Percentiles rank a stretch among this genome's conserved stretches.
phyloP scores from a whole-genome alignment of 2,797 vertebrate genomes.

The Pseudotriccus pelzelni region DNA sequence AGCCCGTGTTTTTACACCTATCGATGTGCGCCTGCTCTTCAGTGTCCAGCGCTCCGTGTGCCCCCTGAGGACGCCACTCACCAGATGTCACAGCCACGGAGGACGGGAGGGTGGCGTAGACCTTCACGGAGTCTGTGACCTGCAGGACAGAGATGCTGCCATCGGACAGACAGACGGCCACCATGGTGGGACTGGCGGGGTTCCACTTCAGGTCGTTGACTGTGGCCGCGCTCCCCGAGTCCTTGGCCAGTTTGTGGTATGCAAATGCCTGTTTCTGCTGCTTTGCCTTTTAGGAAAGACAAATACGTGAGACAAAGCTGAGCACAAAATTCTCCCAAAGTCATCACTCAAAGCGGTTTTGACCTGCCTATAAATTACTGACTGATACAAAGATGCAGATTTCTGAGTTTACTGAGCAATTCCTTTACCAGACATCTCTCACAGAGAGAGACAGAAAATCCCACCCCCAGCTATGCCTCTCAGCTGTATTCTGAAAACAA shows the following conservation, averaged over 20 bases:
- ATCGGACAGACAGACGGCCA: constrained; percentile 87
- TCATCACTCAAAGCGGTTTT: background rate
- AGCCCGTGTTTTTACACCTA: background rate
- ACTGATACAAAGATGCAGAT: background rate
- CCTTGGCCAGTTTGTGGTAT: constrained; percentile 78
- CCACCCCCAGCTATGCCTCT: background rate
- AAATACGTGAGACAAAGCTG: background rate
- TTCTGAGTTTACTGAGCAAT: background rate
- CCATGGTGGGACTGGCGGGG: constrained; percentile 78
- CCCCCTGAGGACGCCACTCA: constrained; percentile 69
- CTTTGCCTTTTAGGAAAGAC: constrained; percentile 74
- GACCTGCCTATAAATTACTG: background rate
- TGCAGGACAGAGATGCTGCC: constrained; percentile 91
- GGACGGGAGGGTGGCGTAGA: constrained; percentile 82
- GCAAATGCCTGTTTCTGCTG: constrained; percentile 87
- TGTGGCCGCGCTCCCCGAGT: constrained; percentile 37
- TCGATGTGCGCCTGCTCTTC: accelerated
- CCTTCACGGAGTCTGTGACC: constrained; percentile 80
- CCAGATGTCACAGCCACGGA: constrained; percentile 87
- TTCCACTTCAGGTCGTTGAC: constrained; percentile 96
- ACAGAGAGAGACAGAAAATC: background rate
- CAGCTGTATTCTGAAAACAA: background rate
- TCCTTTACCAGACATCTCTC: background rate
- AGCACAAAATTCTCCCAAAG: background rate
- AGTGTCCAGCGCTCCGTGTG: accelerated